These are phyloP conservation scores for Forbesichthys agassizii DNA, from an alignment of 2,113 vertebrate species.

Conservation along the genomic window DNA sequence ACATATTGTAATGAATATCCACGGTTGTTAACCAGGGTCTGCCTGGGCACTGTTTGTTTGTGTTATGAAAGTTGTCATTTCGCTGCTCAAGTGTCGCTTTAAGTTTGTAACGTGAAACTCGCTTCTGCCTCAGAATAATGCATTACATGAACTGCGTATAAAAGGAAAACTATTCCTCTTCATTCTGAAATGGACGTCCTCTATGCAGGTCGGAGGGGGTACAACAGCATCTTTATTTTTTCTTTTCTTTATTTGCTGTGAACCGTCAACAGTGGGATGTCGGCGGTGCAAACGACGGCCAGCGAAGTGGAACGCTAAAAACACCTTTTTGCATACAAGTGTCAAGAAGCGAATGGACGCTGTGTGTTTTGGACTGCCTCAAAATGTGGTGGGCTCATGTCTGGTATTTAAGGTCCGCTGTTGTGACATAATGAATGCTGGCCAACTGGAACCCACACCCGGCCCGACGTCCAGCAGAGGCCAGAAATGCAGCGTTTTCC, in stretches of 20 bases:
- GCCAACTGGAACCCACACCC: conserved; percentile 1
- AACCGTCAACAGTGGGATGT: too few relatives aligned
- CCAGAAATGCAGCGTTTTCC: too few relatives aligned
- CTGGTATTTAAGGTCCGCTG: conserved; percentile 28
- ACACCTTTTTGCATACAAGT: too few relatives aligned
- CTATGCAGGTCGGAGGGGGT: conserved; percentile 16
- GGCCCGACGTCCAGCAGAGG: background rate
- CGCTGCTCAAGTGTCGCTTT: conserved; percentile 70
- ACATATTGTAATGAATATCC: conserved; percentile 39
- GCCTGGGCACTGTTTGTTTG: conserved; percentile 23
- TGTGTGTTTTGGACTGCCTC: conserved; percentile 20
- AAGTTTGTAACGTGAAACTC: conserved; percentile 54
- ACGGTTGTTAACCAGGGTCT: conserved; percentile 36
- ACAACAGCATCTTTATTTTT: background rate
- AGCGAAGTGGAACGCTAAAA: too few relatives aligned
- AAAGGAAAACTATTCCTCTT: conserved; percentile 16
- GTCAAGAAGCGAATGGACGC: too few relatives aligned
- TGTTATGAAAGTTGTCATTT: conserved; percentile 47
- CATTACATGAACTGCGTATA: conserved; percentile 58
- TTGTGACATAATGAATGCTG: conserved; percentile 1
- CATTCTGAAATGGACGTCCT: conserved; percentile 22
- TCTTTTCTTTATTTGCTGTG: background rate
- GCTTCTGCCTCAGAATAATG: conserved; percentile 32
- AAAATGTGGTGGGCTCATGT: conserved; percentile 58
- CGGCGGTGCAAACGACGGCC: too few relatives aligned